Evolutionary conservation across 2,888 invertebrate genomes (phyloP).

Genomic region (Chloromyia formosa): DNA sequence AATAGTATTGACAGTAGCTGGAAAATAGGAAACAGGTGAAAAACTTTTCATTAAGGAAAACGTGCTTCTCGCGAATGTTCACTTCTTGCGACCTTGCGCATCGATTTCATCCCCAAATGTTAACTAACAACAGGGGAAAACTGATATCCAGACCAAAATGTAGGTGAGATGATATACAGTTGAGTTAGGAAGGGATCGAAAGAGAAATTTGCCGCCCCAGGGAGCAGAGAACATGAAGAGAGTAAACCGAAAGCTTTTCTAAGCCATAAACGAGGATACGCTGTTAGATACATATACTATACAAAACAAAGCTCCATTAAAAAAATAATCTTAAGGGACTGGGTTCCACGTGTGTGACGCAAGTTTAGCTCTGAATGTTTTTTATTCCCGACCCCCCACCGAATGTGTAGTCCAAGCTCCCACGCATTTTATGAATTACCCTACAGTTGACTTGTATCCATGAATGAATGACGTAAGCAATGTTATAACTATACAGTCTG

Average conservation of each 20-base stretch:
- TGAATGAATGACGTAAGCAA: constrained; percentile 34
- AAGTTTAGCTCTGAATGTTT: background rate
- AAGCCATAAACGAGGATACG: too few relatives aligned
- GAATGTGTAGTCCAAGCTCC: background rate
- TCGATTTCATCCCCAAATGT: background rate
- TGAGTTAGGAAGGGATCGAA: background rate
- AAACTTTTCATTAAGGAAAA: constrained; percentile 21
- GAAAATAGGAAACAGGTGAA: constrained; percentile 3
- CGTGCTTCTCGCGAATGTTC: constrained; percentile 1
- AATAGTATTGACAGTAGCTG: background rate
- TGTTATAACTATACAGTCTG: background rate
- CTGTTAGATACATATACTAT: too few relatives aligned
- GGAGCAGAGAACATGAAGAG: background rate
- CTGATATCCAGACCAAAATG: background rate
- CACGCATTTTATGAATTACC: constrained; percentile 31
- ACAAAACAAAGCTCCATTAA: too few relatives aligned
- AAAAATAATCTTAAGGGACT: too few relatives aligned
- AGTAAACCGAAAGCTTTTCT: background rate
- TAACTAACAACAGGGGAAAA: background rate
- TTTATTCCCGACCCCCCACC: background rate
- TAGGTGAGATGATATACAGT: too few relatives aligned
- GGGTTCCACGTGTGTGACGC: background rate
- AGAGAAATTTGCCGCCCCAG: background rate
- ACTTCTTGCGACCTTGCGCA: constrained; percentile 21
- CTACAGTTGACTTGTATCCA: constrained; percentile 1